Percentiles rank a stretch among this genome's conserved stretches.
phyloP scores from a whole-genome alignment of 1,140 invertebrate species.

The Hesperophylax magnus region DNA sequence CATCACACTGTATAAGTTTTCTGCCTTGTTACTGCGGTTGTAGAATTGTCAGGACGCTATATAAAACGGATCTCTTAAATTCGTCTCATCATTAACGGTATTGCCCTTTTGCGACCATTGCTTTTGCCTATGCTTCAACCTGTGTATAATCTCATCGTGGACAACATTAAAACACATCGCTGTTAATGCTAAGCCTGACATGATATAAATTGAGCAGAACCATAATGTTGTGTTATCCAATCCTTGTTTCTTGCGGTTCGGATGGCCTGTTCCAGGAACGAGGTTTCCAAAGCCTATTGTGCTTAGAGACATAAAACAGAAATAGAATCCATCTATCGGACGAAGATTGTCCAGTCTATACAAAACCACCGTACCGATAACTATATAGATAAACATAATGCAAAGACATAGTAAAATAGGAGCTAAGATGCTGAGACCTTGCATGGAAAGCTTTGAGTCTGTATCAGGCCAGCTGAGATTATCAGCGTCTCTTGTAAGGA shows the following conservation, averaged over 20 bases:
- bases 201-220: constrained; percentile 95
- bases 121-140: constrained; percentile 77
- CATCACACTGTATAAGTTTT: constrained; percentile 72
- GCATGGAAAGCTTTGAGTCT: constrained; percentile 82
- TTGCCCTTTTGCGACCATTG: constrained; percentile 70
- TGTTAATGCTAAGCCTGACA: constrained; percentile 94
- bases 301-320: constrained; percentile 94
- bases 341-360: constrained; percentile 88
- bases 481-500: constrained; percentile 64
- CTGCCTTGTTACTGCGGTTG: constrained; percentile 65
- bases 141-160: constrained; percentile 92
- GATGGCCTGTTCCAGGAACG: constrained; percentile 77
- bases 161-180: constrained; percentile 98
- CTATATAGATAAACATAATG: constrained; percentile 88
- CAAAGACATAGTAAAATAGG: constrained; percentile 85
- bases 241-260: constrained; percentile 45
- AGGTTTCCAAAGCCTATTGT: constrained; percentile 95
- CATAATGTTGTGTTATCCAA: constrained; percentile 75
- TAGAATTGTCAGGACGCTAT: constrained; percentile 72
- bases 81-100: constrained; percentile 68
- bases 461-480: constrained; percentile 72
- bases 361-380: constrained; percentile 89
- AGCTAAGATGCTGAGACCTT: constrained; percentile 82
- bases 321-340: constrained; percentile 92
- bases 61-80: constrained; percentile 68